Evolutionary conservation across 2,888 invertebrate species (phyloP), one percentile per base, ranked within the genome.

Genomic region (Cynaeus angustus): DNA sequence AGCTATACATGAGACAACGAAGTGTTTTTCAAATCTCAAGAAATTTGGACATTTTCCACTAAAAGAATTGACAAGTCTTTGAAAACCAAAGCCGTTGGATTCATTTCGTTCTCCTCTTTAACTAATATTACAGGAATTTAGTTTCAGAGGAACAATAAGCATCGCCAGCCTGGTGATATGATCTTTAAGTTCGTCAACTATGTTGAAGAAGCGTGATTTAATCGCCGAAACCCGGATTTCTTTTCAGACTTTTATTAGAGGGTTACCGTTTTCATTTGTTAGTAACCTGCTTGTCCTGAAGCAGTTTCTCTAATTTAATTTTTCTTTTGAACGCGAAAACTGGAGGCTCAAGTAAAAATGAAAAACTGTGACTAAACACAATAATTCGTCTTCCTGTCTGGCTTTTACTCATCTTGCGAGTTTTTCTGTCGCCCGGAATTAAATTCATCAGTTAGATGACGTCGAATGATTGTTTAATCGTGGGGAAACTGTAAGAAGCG

Each of bases 361-460:
- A 38, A 61, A 48, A 62, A 61, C 13, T 37, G 43, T 50, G 33
- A 46, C 46, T 62, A 41, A 62, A 52, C 28, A 62, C 52, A 62
- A 50, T 50, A 43, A 59, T 45, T 62, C 48, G 50, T 66, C 52
- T 50, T 65, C 58, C 62, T 28, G 56, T 43, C 56, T 53, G 50
- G 55, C 70, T 70, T 62, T 76, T 74, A 74, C 61, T 48, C 33
- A 14, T 61, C 61, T 46, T 48, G n/a, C 21, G 21, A 21, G 16
- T 77, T 75, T 37, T 16, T 12, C 26, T 43, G 37, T 61, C 48
- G 61, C 46, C 46, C 28, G 74, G 79, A 78, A 80, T 81, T 80
- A 80, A 80, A 80, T 79, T 79, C 79, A 78, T 80, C 80, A 79
- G 75, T 80, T 78, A 78, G 78, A 75, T 76, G 72, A 78, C 77